These are phyloP conservation scores for Telmatherina bonti DNA, from an alignment of 2,797 vertebrate genomes.

Conservation along the genomic window DNA sequence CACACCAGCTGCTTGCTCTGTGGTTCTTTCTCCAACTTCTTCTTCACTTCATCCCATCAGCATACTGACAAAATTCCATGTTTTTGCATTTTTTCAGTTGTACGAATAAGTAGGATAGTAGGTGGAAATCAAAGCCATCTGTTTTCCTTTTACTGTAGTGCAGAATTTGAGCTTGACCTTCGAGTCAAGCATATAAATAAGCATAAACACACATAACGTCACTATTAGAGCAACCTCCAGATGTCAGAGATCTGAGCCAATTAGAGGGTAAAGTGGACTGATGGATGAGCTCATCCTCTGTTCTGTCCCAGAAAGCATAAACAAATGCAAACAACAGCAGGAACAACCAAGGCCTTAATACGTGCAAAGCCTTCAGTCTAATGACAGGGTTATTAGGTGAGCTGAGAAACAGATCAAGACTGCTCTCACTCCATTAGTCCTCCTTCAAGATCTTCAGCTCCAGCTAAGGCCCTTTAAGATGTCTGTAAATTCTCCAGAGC, in stretches of 20 bases:
- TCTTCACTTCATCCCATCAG: slow-evolving; percentile 26
- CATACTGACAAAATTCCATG: slow-evolving; percentile 13
- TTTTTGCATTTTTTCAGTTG: slow-evolving; percentile 12
- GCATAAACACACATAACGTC: slow-evolving; percentile 40
- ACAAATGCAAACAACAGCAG: slow-evolving; percentile 69
- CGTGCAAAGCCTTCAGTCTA: slow-evolving; percentile 64
- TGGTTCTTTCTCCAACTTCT: slow-evolving; percentile 13
- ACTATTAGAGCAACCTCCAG: slow-evolving; percentile 51
- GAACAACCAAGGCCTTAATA: slow-evolving; percentile 30
- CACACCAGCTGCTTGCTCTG: slow-evolving; percentile 4
- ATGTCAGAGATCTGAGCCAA: slow-evolving; percentile 69
- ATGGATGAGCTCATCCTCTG: slow-evolving; percentile 71
- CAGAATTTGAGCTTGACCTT: slow-evolving; percentile 5
- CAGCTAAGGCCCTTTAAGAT: slow-evolving; percentile 75
- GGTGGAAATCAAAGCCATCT: slow-evolving; percentile 3
- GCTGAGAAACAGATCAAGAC: slow-evolving; percentile 72
- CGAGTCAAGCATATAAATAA: slow-evolving; percentile 32
- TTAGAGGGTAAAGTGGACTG: slow-evolving; percentile 65
- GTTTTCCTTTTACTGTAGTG: background rate
- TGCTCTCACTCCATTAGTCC: slow-evolving; percentile 66
- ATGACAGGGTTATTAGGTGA: slow-evolving; percentile 76
- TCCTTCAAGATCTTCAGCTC: slow-evolving; percentile 62
- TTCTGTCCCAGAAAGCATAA: slow-evolving; percentile 63
- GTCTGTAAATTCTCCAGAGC: slow-evolving; percentile 76
- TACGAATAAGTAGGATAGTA: slow-evolving; percentile 30